Evolutionary conservation across 2,888 invertebrate species (phyloP).

Genomic region (Drosophila yooni): DNA sequence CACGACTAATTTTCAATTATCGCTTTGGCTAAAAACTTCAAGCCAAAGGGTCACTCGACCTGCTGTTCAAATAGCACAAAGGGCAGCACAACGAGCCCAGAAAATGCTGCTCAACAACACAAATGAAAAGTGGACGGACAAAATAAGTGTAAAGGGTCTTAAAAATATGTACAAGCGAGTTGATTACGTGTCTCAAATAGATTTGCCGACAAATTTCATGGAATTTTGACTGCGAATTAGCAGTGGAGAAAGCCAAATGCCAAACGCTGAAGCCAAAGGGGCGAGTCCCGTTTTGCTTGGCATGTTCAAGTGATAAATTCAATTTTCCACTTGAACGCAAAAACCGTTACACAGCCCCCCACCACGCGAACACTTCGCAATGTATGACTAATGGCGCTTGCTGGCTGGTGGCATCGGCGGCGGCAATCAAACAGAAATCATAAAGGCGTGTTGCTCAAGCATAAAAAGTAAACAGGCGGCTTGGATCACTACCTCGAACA

Average conservation of each 20-base stretch:
- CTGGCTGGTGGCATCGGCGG: constrained; percentile 60
- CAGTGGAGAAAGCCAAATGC: constrained; percentile 19
- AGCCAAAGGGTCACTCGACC: constrained; percentile 45
- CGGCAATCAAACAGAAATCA: constrained; percentile 80
- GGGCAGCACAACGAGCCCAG: constrained; percentile 34
- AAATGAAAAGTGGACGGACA: constrained; percentile 23
- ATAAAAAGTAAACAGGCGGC: constrained; percentile 68
- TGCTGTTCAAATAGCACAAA: constrained; percentile 8
- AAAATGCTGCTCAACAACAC: constrained; percentile 59
- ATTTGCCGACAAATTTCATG: constrained; percentile 63
- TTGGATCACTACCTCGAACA: constrained; percentile 50
- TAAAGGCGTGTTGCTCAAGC: constrained; percentile 79
- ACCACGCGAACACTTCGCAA: constrained; percentile 11
- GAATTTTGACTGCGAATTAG: constrained; percentile 63
- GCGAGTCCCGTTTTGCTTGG: constrained; percentile 56
- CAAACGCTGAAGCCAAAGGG: constrained; percentile 31
- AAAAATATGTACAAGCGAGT: constrained; percentile 75
- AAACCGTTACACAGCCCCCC: constrained; percentile 24
- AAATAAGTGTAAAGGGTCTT: background rate
- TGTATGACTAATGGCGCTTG: constrained; percentile 78
- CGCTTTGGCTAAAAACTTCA: constrained; percentile 52
- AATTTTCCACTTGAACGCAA: constrained; percentile 79
- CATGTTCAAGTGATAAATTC: constrained; percentile 81
- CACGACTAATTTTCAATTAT: constrained; percentile 72
- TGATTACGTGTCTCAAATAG: constrained; percentile 79